Conservation (phyloP, 1,140 invertebrate genomes). For the Fragariocoptes setiger region DNA sequence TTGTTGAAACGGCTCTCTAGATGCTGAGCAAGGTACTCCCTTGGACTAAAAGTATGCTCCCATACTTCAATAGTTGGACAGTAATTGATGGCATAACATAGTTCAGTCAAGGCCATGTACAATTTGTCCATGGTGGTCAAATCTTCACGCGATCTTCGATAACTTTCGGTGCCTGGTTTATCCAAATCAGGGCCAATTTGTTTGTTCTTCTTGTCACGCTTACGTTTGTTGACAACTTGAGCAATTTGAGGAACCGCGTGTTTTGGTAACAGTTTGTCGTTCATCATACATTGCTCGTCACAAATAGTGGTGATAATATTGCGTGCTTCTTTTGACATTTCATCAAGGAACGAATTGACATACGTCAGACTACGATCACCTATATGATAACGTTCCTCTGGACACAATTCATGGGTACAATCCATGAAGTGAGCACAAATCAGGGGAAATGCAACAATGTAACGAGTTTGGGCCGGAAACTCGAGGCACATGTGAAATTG, state of each 20-base stretch:
- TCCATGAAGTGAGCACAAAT: constrained; percentile 93
- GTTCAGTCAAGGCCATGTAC: constrained; percentile 87
- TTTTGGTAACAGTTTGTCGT: constrained; percentile 69
- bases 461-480: constrained; percentile 87
- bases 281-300: constrained; percentile 77
- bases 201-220: constrained; percentile 48
- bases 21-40: constrained; percentile 86
- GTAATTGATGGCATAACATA: constrained; percentile 88
- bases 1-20: constrained; percentile 49
- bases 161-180: constrained; percentile 71
- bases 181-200: constrained; percentile 41
- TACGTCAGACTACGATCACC: constrained; percentile 75
- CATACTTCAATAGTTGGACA: constrained; percentile 83
- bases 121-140: constrained; percentile 93
- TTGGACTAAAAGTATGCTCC: constrained; percentile 91
- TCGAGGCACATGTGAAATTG: constrained; percentile 95
- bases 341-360: constrained; percentile 84
- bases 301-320: constrained; percentile 94
- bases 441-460: constrained; percentile 81
- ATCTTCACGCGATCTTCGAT: constrained; percentile 73
- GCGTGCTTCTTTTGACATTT: constrained; percentile 95
- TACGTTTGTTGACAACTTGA: constrained; percentile 53
- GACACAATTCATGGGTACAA: constrained; percentile 87
- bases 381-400: constrained; percentile 88
- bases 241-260: constrained; percentile 66